phyloP scores from a whole-genome alignment of 2,113 vertebrate species.

The Macquaria australasica region DNA sequence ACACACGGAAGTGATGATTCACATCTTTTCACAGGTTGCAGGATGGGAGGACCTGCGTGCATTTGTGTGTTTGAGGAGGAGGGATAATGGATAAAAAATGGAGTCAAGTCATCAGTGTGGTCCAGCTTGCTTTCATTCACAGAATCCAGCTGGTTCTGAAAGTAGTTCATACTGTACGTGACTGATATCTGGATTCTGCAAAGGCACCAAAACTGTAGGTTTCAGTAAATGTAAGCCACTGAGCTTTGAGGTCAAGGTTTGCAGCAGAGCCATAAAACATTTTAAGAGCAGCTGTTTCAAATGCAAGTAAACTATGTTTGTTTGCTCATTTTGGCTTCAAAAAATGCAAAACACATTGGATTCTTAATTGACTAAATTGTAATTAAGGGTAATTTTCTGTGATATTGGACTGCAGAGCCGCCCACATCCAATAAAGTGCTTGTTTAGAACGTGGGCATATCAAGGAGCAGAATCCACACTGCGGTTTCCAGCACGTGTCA shows the following conservation, averaged over 20 bases:
- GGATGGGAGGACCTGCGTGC: slow-evolving; percentile 15
- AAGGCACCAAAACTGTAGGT: slow-evolving; percentile 16
- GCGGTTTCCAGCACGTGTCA: slow-evolving; percentile 12
- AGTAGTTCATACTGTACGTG: slow-evolving; percentile 6
- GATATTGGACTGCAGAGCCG: slow-evolving; percentile 24
- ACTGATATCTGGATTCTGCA: background rate
- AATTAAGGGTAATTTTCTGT: slow-evolving; percentile 55
- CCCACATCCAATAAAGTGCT: slow-evolving; percentile 58
- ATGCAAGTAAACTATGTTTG: slow-evolving; percentile 53
- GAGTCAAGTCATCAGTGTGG: slow-evolving; percentile 24
- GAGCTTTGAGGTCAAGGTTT: slow-evolving; percentile 53
- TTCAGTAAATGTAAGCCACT: slow-evolving; percentile 27
- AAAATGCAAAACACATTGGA: slow-evolving; percentile 57
- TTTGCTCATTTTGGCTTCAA: slow-evolving; percentile 50
- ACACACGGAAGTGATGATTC: slow-evolving; percentile 43
- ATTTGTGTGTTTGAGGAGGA: background rate
- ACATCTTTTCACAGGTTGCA: slow-evolving; percentile 32
- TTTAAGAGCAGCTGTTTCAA: slow-evolving; percentile 51
- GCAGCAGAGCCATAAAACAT: slow-evolving; percentile 55
- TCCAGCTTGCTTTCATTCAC: background rate
- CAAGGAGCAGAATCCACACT: slow-evolving; percentile 5
- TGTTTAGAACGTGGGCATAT: slow-evolving; percentile 54
- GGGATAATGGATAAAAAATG: slow-evolving; percentile 48
- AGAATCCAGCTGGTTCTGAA: background rate
- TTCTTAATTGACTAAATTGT: slow-evolving; percentile 49